Evolutionary conservation across 1,140 invertebrate genomes (phyloP).

Genomic region (Sogatella furcifera): DNA sequence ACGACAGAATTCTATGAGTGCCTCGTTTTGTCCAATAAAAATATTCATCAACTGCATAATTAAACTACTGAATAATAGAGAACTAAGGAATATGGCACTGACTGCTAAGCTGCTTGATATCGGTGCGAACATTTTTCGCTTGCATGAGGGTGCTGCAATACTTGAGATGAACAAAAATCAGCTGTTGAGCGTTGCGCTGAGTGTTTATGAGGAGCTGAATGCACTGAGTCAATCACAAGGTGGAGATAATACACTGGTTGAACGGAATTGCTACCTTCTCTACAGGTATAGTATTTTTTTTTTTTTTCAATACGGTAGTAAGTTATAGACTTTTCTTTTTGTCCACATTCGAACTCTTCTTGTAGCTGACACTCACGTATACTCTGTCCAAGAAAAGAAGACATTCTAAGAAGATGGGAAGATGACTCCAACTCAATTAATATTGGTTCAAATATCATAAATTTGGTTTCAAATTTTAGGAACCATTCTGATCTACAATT

Average conservation of each 20-base stretch:
- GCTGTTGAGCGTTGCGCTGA: neutral
- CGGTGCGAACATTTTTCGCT: neutral
- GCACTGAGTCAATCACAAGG: neutral
- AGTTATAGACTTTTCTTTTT: too few relatives aligned
- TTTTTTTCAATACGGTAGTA: too few relatives aligned
- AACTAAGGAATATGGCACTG: neutral
- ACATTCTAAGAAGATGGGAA: too few relatives aligned
- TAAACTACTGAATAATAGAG: neutral
- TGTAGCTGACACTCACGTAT: too few relatives aligned
- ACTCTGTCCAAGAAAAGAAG: too few relatives aligned
- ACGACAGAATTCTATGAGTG: neutral
- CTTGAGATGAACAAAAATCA: neutral
- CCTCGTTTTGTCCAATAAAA: neutral
- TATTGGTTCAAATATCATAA: too few relatives aligned
- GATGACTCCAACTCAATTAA: too few relatives aligned
- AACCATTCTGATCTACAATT: too few relatives aligned
- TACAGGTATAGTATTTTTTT: neutral
- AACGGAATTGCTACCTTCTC: neutral
- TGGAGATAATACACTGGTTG: neutral
- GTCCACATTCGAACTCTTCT: too few relatives aligned
- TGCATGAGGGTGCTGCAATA: neutral
- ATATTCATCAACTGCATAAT: neutral
- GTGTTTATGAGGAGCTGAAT: neutral
- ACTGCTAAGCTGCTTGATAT: neutral
- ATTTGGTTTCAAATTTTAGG: too few relatives aligned